phyloP scores from a whole-genome alignment of 2,113 vertebrate genomes.

The Paramisgurnus dabryanus region DNA sequence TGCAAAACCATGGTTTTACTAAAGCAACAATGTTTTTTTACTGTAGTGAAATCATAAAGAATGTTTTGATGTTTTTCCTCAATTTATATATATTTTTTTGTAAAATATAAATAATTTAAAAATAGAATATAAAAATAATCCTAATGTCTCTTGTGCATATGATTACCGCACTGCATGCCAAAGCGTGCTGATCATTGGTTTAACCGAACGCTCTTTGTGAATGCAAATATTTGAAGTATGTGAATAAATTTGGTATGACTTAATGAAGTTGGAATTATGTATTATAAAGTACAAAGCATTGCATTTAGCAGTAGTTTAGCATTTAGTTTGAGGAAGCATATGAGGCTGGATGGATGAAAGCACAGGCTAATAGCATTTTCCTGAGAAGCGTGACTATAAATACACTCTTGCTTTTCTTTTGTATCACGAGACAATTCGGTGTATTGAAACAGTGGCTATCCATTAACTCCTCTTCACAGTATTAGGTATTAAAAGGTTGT shows the following conservation, averaged over 20 bases:
- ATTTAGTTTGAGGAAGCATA: neutral
- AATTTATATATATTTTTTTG: no score
- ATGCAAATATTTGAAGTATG: no score
- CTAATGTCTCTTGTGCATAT: no score
- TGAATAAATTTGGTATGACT: neutral
- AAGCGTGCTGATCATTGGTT: no score
- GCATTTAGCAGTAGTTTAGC: neutral
- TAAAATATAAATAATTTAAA: no score
- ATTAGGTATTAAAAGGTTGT: constrained; percentile 23
- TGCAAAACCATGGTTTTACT: no score
- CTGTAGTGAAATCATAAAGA: no score
- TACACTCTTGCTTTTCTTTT: constrained; percentile 8
- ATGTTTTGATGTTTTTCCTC: no score
- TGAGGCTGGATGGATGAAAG: constrained; percentile 15
- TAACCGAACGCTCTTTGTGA: no score
- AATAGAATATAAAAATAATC: no score
- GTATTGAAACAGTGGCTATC: constrained; percentile 33
- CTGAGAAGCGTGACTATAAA: constrained; percentile 28
- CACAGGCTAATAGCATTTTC: constrained; percentile 23
- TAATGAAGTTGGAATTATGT: neutral
- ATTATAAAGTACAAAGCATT: constrained; percentile 3
- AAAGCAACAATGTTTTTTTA: no score
- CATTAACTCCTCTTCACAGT: constrained; percentile 32
- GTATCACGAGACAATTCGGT: constrained; percentile 13
- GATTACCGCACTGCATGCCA: no score